Evolutionary conservation across 2,888 invertebrate genomes (phyloP), one percentile per base, ranked within the genome.

Genomic region (Chaitophorus viminalis): DNA sequence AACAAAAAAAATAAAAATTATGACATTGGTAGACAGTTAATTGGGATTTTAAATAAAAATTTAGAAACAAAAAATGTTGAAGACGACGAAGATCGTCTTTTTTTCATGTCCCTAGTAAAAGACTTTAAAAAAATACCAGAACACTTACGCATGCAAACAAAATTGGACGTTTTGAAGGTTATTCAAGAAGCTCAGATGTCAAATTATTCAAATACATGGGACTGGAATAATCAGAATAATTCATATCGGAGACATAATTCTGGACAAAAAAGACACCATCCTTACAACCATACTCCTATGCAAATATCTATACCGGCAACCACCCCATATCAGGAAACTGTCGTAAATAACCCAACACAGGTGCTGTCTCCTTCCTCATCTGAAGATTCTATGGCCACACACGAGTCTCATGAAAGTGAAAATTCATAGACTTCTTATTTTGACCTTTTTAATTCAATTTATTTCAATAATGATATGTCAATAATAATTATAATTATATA

Each of bases 1-100:
- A 79, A 79, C 3, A 79, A 79, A 79, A 79, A 79, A 65, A 79
- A 39, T 65, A 68, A 65, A 79, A 79, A 79, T 68, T 36, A 79
- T 39, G 68, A 70, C 68, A 31, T 70, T 70, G 79, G 39, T 39
- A 65, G 36, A 29, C 39, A 79, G n/a, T 39, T 79, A 9, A 65
- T 68, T 17, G 79, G 39, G 5, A 77, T 77, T 33, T 77, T 54
- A 33, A 77, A 60, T 25, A 60, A 54, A 54, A 77, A 54, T 21
- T 54, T 77, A 60, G 60, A 33, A 78, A 78, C 25, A 0, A 78
- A 78, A 78, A 78, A 60, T 78, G 78, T 60, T 25, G 60, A 25
- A 78, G 25, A 60, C 14, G 33, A 78, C 14, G 54, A 78, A 78
- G 54, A 78, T 78, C 33, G 78, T 25, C 78, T 60, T 78, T 78